Percentiles rank a stretch among this genome's conserved stretches.
Evolutionary conservation across 2,888 invertebrate species (phyloP).

Genomic region (Alcis repandata): DNA sequence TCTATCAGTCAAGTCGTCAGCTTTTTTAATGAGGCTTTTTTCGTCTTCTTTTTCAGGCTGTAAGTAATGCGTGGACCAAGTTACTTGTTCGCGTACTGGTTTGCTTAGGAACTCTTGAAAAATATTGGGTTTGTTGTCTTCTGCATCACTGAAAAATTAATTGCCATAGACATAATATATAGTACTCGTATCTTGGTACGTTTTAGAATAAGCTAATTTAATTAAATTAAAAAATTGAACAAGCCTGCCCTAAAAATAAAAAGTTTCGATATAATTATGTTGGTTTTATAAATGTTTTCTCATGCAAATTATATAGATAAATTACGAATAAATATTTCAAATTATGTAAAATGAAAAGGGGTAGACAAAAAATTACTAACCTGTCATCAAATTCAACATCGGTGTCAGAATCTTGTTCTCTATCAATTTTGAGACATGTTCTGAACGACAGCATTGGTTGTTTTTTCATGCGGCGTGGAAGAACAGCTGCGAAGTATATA

Average conservation of each 20-base stretch:
- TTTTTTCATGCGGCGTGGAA: constrained; percentile 57
- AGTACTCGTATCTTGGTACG: too few species aligned
- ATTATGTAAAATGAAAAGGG: neutral
- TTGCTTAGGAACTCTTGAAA: constrained; percentile 72
- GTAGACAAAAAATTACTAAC: constrained; percentile 38
- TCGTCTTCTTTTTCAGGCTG: constrained; percentile 81
- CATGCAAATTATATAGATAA: too few species aligned
- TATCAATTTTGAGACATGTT: constrained; percentile 68
- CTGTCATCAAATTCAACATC: constrained; percentile 75
- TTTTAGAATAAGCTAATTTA: too few species aligned
- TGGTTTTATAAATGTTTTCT: too few species aligned
- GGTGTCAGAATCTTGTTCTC: constrained; percentile 77
- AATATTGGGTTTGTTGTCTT: constrained; percentile 59
- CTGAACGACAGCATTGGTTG: constrained; percentile 71
- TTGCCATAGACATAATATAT: too few species aligned
- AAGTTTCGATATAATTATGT: too few species aligned
- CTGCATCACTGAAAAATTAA: constrained; percentile 51
- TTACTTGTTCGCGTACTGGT: constrained; percentile 78
- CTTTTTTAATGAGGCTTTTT: constrained; percentile 78
- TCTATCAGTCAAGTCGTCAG: constrained; percentile 80
- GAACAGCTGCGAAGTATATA: constrained; percentile 40
- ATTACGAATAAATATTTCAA: neutral
- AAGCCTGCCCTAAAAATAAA: too few species aligned
- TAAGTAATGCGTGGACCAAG: constrained; percentile 78
- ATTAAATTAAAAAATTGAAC: too few species aligned